Base-by-base conservation (phyloP, 2,797 vertebrate species). In the Mareca penelope region DNA sequence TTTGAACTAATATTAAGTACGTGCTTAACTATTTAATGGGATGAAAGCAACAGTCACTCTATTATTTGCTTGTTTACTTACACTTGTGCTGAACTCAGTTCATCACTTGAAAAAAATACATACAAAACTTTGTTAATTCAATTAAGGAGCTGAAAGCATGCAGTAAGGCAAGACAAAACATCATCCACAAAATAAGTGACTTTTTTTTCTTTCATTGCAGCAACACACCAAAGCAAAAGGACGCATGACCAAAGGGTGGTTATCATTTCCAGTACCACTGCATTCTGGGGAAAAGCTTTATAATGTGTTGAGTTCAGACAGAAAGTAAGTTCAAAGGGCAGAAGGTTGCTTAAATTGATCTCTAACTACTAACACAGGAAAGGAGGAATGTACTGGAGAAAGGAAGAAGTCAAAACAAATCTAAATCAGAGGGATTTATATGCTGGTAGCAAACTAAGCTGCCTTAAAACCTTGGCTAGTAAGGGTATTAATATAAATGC, bases 1-100 rank as follows among this genome's bases (percentile, higher is more conserved):
- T 67, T 79, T 55, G 72, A 95, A 93, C 46, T 75, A 90, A 85
- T 90, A 94, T 82, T 73, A 93, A 93, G 53, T 22, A 72, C 73
- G 37, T 80, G 44, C 65, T 85, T 90, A 92, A 85, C 57, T 40
- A 76, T 44, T 80, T 87, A 84, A 86, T 70, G 60, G 68, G 81
- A 85, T 52, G 50, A 71, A 87, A 87, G 40, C 42, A 93, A 78
- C 33, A 79, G 75, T 29, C 42, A 19, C 35, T 80, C 65, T 55
- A 63, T 35, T 59, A 5, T 69, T 90, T 79, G 33, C n/a, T 65
- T 85, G 44, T 59, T 60, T 91, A 76, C 28, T 88, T 52, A 83
- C 50, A 57, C n/a, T 91, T 72, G 17, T 39, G 67, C 52, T 28
- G 65, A 53, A 64, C 33, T 60, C 70, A 61, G 37, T 57, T 84